Base-by-base conservation (phyloP, 2,888 invertebrate genomes). In the Sarcophaga subvicina region DNA sequence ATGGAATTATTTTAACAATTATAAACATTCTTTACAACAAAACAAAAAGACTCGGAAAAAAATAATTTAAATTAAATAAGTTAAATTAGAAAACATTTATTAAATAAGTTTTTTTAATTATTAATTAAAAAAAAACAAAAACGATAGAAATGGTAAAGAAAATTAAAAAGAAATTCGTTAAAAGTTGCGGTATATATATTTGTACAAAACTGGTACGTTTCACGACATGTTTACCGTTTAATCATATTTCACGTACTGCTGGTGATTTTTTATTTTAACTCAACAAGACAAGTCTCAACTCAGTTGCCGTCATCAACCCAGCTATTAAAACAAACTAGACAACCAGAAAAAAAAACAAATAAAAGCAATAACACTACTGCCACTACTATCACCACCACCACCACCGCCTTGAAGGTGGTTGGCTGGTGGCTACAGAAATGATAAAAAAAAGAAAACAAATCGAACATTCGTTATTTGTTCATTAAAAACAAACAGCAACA, bases 201-300 rank as follows among this genome's bases (percentile, higher is more conserved):
- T 69, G 69, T 76, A 66, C 14, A n/a, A 17, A 17, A 59, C 64
- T 75, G 59, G 63, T 77, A 64, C 73, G 85, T 76, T 88, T 79
- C 79, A 84, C 87, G 84, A 92, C 93, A 93, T 93, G 93, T 92
- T 93, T 90, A 91, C 90, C 91, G 91, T 91, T 90, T 92, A 93
- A 92, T 92, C 91, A 92, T 92, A 92, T 90, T 92, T 92, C 90
- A 90, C 91, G 90, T 90, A 93, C 93, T 92, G 91, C 49, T 72
- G 81, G 79, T 76, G 79, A 87, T 60, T 86, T 84, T 86, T 37
- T 37, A 37, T 37, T 81, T 70, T 75, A 78, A 78, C 78, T 67
- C 79, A 70, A 67, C 81, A 76, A 87, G 81, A 84, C 83, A 78
- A 79, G 84, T 81, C 86, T 54, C 54, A 54, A 54, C 86, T 54